Evolutionary conservation across 2,113 vertebrate genomes (phyloP).

Genomic region (Numenius arquata): DNA sequence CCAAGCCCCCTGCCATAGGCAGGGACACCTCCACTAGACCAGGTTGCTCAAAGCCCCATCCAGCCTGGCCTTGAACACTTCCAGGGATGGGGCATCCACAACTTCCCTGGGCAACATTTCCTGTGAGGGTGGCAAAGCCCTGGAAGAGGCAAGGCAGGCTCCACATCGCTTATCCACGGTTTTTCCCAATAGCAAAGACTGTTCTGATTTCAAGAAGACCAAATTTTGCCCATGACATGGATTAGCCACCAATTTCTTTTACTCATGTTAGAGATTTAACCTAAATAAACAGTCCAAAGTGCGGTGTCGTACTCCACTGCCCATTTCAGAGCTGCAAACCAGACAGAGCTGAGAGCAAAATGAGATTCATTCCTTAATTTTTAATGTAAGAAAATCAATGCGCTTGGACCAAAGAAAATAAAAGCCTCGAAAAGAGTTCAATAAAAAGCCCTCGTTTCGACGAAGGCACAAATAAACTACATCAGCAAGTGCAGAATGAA

Average conservation of each 20-base stretch:
- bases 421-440: neutral
- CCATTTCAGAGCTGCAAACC: neutral
- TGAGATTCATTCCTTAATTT: neutral
- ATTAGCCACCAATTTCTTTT: neutral
- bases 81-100: too few relatives aligned
- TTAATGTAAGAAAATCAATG: neutral
- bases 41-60: too few relatives aligned
- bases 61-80: too few relatives aligned
- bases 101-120: too few relatives aligned
- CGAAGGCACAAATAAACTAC: neutral
- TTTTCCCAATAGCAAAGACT: neutral
- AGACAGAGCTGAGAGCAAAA: neutral
- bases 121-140: too few relatives aligned
- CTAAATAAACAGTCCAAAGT: neutral
- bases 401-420: neutral
- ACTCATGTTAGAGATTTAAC: neutral
- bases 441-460: neutral
- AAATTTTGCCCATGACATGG: neutral
- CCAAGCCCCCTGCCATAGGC: too few relatives aligned
- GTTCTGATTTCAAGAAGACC: neutral
- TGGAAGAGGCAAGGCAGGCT: too few relatives aligned
- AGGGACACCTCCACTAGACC: too few relatives aligned
- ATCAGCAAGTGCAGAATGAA: neutral
- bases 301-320: fast-evolving
- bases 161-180: neutral